A percentile compares a stretch with the other conserved stretches of the same genome.
Evolutionary conservation across 2,888 invertebrate genomes (phyloP).

Genomic region (Oasisia sp.): DNA sequence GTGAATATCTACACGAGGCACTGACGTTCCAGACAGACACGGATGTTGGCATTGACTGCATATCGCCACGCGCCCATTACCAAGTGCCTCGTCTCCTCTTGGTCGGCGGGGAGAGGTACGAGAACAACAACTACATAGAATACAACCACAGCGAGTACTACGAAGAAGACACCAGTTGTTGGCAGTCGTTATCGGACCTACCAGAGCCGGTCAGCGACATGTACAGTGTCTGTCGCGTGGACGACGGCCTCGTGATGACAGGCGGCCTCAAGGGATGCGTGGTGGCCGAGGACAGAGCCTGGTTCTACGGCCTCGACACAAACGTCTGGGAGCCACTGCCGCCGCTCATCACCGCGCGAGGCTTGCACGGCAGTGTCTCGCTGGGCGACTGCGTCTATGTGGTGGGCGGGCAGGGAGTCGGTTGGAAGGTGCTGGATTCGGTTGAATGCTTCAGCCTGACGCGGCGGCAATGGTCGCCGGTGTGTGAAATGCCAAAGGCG

Average conservation of each 20-base stretch:
- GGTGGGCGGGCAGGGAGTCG: slow-evolving; percentile 37
- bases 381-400: slow-evolving; percentile 35
- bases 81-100: too few relatives aligned
- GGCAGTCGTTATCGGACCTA: neutral
- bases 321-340: slow-evolving; percentile 37
- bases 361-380: slow-evolving; percentile 34
- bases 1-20: too few relatives aligned
- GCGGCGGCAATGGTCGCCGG: neutral
- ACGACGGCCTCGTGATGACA: neutral
- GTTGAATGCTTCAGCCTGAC: slow-evolving; percentile 30
- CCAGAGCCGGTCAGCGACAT: too few relatives aligned
- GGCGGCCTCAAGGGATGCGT: slow-evolving; percentile 34
- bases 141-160: too few relatives aligned
- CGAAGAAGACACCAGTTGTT: too few relatives aligned
- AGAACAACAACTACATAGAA: too few relatives aligned
- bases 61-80: too few relatives aligned
- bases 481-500: slow-evolving; percentile 30
- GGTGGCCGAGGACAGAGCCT: slow-evolving; percentile 37
- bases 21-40: too few relatives aligned
- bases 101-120: too few relatives aligned
- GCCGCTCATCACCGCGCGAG: slow-evolving; percentile 29
- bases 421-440: slow-evolving; percentile 29
- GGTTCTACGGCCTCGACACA: slow-evolving; percentile 34
- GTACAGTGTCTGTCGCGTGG: too few relatives aligned
- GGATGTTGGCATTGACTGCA: too few relatives aligned